Base-by-base conservation (phyloP, 2,888 invertebrate genomes). In the Andrena trimmerana region DNA sequence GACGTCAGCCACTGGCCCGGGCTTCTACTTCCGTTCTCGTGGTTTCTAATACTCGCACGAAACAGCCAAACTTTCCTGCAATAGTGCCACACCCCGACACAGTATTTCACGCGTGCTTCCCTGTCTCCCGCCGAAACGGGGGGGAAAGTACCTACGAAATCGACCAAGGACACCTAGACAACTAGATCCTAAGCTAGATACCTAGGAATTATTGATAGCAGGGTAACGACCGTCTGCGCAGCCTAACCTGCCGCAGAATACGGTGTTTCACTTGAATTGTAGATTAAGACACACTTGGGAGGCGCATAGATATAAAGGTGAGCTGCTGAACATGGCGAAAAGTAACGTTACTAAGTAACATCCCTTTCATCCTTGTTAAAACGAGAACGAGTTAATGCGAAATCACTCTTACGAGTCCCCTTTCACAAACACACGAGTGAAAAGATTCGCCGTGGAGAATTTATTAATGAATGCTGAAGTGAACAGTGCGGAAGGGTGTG, bases 1-100 rank as follows among this genome's bases (percentile, higher is more conserved):
- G 85, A 81, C 85, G 86, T 89, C 83, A 88, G 84, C 74, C 88
- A 87, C 86, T 85, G 86, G 82, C 81, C 88, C 85, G 82, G 87
- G 83, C 86, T 90, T 84, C 88, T 90, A 81, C 87, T 90, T 88
- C 90, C 89, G 88, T 83, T 93, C 76, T 84, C 89, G 84, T 92
- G 92, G 89, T 86, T 90, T 89, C 87, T 92, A 88, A 91, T 91
- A 88, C 86, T 90, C 84, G 83, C 87, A 62, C 89, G 88, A 85
- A 89, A 90, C 89, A 86, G 88, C 86, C 88, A 90, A 90, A 90
- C 89, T 90, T 90, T 89, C 86, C 86, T 90, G 90, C 89, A 88
- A 88, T 91, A 91, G 89, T 71, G 80, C 76, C 70, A 71, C 71
- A 71, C 24, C 66, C 60, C 78, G 77, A 85, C 87, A 87, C 86